These are phyloP conservation scores for Magallana gigas DNA, from an alignment of 1,140 invertebrate genomes.

Conservation along the genomic window DNA sequence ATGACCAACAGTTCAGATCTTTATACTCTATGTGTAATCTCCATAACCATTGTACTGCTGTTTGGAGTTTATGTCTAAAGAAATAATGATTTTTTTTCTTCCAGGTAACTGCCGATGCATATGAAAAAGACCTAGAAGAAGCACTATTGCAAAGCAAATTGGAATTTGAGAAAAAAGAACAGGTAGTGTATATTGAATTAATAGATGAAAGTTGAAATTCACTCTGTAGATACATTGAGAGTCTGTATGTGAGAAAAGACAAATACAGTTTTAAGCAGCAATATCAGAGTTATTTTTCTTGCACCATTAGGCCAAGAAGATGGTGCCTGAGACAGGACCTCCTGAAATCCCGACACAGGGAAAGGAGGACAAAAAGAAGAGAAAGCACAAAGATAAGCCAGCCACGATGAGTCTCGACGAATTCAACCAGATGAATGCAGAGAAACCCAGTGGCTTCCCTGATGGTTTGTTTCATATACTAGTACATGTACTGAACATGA, in stretches of 20 bases:
- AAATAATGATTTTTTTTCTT: constrained; percentile 48
- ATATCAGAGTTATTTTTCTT: background rate
- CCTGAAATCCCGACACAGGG: constrained; percentile 63
- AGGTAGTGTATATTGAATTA: background rate
- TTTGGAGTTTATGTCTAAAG: no score
- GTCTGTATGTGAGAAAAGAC: no score
- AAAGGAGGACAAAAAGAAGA: constrained; percentile 76
- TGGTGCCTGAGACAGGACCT: constrained; percentile 24
- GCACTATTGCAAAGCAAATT: constrained; percentile 85
- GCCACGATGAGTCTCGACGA: constrained; percentile 84
- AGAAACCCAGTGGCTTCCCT: constrained; percentile 54
- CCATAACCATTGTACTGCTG: no score
- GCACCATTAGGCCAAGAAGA: constrained; percentile 1
- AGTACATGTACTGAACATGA: no score
- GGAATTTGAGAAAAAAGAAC: constrained; percentile 85
- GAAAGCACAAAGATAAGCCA: constrained; percentile 84
- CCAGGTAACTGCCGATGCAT: constrained; percentile 83
- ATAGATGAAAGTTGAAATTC: no score
- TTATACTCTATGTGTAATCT: no score
- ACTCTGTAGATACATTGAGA: no score
- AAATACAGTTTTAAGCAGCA: no score
- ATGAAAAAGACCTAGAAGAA: constrained; percentile 84
- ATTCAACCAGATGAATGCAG: constrained; percentile 81
- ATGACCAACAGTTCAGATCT: no score
- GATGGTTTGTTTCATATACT: constrained; percentile 53